phyloP scores from a whole-genome alignment of 2,797 vertebrate genomes.

The Ctenochaetus hawaiiensis region DNA sequence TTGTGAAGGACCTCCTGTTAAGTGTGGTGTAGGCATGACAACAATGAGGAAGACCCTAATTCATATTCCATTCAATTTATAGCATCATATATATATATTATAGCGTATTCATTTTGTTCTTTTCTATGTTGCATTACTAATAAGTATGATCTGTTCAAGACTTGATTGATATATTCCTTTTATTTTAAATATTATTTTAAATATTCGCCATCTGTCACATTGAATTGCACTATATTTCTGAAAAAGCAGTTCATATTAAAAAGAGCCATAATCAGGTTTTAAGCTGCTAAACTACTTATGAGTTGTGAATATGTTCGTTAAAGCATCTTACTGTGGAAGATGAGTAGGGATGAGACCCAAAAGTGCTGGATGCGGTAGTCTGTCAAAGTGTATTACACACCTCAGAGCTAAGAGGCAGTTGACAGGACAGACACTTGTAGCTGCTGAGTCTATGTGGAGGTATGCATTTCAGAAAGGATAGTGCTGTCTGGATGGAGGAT shows the following conservation, averaged over 20 bases:
- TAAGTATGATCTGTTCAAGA: neutral
- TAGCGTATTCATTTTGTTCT: conserved; percentile 34
- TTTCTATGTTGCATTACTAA: conserved; percentile 47
- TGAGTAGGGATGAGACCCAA: conserved; percentile 89
- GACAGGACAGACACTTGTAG: conserved; percentile 71
- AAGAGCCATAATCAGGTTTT: conserved; percentile 87
- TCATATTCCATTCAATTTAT: neutral
- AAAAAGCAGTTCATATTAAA: conserved; percentile 61
- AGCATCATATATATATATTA: conserved; percentile 9
- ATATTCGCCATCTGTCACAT: conserved; percentile 27
- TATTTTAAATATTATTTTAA: conserved; percentile 2
- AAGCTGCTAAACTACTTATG: conserved; percentile 93
- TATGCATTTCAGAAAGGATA: conserved; percentile 39
- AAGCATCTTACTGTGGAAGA: conserved; percentile 91
- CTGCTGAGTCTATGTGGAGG: conserved; percentile 56
- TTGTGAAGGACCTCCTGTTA: conserved; percentile 18
- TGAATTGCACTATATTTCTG: conserved; percentile 22
- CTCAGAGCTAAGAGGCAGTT: conserved; percentile 70
- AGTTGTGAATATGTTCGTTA: conserved; percentile 90
- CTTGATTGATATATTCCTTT: neutral
- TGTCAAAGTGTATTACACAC: conserved; percentile 84
- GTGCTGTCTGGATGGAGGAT: conserved; percentile 48
- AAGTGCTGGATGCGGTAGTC: conserved; percentile 88
- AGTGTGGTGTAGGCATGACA: neutral
- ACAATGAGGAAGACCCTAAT: neutral